Base-by-base conservation (phyloP, 1,140 invertebrate genomes). In the Penaeus indicus region DNA sequence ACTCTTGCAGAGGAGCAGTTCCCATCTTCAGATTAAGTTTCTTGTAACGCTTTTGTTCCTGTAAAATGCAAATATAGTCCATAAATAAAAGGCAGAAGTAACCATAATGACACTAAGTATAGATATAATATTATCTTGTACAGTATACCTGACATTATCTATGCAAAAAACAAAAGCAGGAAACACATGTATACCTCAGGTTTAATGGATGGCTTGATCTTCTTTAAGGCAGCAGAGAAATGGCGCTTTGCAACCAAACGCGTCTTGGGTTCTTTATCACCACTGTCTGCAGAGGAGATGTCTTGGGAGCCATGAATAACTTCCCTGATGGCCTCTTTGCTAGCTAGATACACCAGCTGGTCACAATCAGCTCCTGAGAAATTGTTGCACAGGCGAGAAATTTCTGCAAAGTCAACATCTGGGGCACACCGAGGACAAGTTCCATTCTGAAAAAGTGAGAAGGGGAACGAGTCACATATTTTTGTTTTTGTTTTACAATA, bases 341-440 rank as follows among this genome's bases (percentile, higher is more conserved):
- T 94, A 0, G 98, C 95, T 38, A 98, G 93, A 38, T 97, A 96
- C 25, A 96, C 96, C 62, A 99, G 93, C 78, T 93, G 92, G 90
- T 90, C 89, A 80, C 89, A 91, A 94, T 99, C 98, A 22, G 98
- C 98, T 83, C 98, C 98, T 3, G 97, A 97, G 91, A 96, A 98
- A 54, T 96, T 95, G 62, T 96, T 94, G 86, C 96, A 97, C 77
- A 95, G 92, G 7, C 92, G 92, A 69, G 96, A 95, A 67, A 99
- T 93, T 47, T 94, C 93, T 86, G 95, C 93, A 42, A 99, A 93
- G 92, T 96, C 93, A 0, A 99, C 96, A 93, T 98, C 97, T 3
- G 94, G 93, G 0, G 90, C 88, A 0, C 89, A 61, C 19, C 38
- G 19, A 25, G 90, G 90, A 42, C 86, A 84, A 3, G 90, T 90